Base-by-base conservation (phyloP, 2,113 vertebrate genomes). In the Aleadryas rufinucha region DNA sequence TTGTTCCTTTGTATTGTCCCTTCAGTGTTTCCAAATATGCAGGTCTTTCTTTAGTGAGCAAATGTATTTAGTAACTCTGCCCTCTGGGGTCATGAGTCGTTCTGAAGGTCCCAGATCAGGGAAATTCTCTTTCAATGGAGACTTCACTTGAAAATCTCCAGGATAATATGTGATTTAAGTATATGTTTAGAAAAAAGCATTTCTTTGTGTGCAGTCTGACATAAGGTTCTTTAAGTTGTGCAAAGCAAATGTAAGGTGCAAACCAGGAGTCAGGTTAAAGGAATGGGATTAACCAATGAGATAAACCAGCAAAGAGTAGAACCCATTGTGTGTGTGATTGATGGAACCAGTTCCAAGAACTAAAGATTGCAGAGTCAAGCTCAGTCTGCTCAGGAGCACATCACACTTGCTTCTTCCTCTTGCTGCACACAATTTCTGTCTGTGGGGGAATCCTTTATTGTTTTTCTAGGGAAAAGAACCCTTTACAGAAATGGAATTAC, bases 401-500 rank as follows among this genome's bases (percentile, higher is more conserved):
- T 79, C 50, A 6, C 3, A 9, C 74, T 87, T 52, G 39, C 66
- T 61, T 63, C 78, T 75, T 68, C 71, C 52, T 82, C 49, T 54
- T 11, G 30, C 80, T 54, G 65, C 83, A 76, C 76, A 69, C 72
- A 68, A 20, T 89, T 95, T 81, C 92, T 96, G 79, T 72, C 93
- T 9, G 6, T 78, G 80, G 89, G 88, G 80, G 76, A 92, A 92
- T 56, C 87, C 49, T 23, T 74, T 19, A 4, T 44, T 66, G 31
- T 86, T 95, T 91, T 82, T 69, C 65, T 88, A 63, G 90, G 85
- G 26, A 70, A 35, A 83, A 61, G 75, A 97, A 74, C 68, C 54
- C 71, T 88, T 93, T 77, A 45, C 68, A 97, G 96, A 80, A 95
- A 70, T 30, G 35, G 89, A 92, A 83, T 70, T 69, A 61, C 14